Evolutionary conservation across 2,797 vertebrate species (phyloP).

Genomic region (Anguilla megastoma): DNA sequence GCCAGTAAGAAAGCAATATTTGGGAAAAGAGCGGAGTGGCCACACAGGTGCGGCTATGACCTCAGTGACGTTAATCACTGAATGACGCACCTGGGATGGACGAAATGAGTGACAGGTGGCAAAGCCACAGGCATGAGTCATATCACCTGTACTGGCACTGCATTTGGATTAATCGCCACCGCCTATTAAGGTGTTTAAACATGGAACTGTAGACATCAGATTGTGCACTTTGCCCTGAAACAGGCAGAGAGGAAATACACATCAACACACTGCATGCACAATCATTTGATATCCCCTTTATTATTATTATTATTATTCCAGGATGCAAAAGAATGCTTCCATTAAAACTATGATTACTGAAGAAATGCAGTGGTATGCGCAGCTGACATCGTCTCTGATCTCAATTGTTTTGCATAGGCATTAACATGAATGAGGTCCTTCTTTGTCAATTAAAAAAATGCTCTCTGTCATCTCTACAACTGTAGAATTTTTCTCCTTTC

Average conservation of each 20-base stretch:
- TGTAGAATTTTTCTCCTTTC: not conserved
- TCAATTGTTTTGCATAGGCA: not conserved
- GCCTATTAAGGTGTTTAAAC: slow-evolving; percentile 7
- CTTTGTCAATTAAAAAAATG: not conserved
- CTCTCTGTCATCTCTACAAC: not conserved
- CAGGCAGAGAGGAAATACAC: not conserved
- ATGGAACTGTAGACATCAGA: not conserved
- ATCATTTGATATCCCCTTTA: not conserved
- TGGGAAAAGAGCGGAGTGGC: not conserved
- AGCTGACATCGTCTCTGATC: not conserved
- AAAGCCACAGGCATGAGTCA: not conserved
- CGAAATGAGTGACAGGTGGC: not conserved
- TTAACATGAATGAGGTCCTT: not conserved
- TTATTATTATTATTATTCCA: not conserved
- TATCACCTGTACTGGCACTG: not conserved
- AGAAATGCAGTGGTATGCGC: too few relatives aligned
- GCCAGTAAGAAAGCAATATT: not conserved
- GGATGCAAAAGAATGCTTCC: not conserved
- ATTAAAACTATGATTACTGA: not conserved
- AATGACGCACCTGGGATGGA: not conserved
- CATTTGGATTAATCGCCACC: not conserved
- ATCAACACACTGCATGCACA: not conserved
- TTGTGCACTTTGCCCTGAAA: slow-evolving; percentile 1
- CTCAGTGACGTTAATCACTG: not conserved
- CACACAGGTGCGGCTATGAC: not conserved